Base-by-base conservation (phyloP, 2,888 invertebrate genomes). In the Pollenia amentaria region DNA sequence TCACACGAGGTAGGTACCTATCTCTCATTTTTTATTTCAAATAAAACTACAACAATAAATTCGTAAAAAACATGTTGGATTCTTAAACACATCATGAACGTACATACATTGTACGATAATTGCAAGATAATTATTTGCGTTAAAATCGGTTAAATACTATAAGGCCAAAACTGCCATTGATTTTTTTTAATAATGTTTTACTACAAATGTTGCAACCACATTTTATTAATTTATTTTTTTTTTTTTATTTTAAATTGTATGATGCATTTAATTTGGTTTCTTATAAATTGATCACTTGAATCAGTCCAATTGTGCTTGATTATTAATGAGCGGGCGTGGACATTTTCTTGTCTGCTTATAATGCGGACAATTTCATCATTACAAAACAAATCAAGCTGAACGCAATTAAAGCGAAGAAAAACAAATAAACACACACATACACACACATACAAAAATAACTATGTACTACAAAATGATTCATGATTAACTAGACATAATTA, bases 371-470 rank as follows among this genome's bases (percentile, higher is more conserved):
- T 89, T 89, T 75, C 55, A 72, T 90, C 90, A 91, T 91, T 91
- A 90, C 88, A 84, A 89, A 89, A 89, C 89, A 89, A 89, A 89
- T 90, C 89, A 89, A 89, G 91, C 89, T 91, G 91, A 90, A 91
- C 91, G 89, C 91, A 91, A 92, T 92, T 92, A 92, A 88, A 89
- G 82, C 84, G 18, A 51, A 80, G 38, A 75, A 46, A 29, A 76
- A 55, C 67, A 79, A 55, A 78, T 65, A 84, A 78, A 64, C 46
- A 75, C 65, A 76, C 48, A 67, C 67, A 64, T 76, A 29, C 55
- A 79, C 60, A 78, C n/a, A 72, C 83, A 88, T n/a, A 85, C 79
- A 86, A 44, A 77, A 82, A 75, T 21, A 76, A 78, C 29, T 29
- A 29, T 29, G 29, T 29, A 84, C 51, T 65, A 87, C 40, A 88